A percentile compares a stretch with the other conserved stretches of the same genome.
Conservation (phyloP, 2,888 invertebrate species). For the Sycophila texana region DNA sequence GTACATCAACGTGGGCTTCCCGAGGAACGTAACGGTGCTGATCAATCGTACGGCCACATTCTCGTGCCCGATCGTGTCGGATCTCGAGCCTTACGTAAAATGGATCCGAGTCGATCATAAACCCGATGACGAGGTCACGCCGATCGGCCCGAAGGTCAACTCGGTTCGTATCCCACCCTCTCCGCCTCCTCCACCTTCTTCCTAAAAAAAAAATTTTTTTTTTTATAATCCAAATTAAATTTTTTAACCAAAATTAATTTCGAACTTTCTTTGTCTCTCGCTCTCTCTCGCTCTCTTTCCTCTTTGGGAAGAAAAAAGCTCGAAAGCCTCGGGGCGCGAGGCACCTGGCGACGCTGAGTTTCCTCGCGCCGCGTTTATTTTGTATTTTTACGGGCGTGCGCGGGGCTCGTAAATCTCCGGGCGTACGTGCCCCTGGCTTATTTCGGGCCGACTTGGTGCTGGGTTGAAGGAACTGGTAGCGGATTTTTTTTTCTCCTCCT, state of each 20-base stretch:
- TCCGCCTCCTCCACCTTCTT: not conserved
- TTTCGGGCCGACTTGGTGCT: conserved; percentile 46
- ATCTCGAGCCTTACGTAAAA: conserved; percentile 87
- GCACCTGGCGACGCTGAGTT: conserved; percentile 45
- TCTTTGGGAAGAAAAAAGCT: too few species aligned
- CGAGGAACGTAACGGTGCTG: conserved; percentile 87
- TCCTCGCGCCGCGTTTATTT: conserved; percentile 40
- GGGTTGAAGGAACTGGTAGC: conserved; percentile 14
- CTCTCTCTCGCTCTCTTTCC: too few species aligned
- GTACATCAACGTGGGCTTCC: conserved; percentile 88
- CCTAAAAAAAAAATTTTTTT: too few species aligned
- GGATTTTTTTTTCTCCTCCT: conserved; percentile 20
- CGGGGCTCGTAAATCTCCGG: conserved; percentile 41
- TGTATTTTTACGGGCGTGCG: conserved; percentile 47
- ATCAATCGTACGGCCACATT: conserved; percentile 84
- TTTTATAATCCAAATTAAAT: too few species aligned
- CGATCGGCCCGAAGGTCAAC: conserved; percentile 74
- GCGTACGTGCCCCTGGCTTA: conserved; percentile 40
- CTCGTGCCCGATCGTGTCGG: conserved; percentile 86
- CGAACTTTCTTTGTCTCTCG: too few species aligned
- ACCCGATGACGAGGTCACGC: conserved; percentile 67
- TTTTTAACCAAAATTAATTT: too few species aligned
- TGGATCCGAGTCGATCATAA: conserved; percentile 82
- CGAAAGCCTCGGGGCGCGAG: conserved; percentile 17
- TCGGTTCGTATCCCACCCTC: conserved; percentile 1